Evolutionary conservation across 2,113 vertebrate genomes (phyloP).

Genomic region (Falco punctatus): DNA sequence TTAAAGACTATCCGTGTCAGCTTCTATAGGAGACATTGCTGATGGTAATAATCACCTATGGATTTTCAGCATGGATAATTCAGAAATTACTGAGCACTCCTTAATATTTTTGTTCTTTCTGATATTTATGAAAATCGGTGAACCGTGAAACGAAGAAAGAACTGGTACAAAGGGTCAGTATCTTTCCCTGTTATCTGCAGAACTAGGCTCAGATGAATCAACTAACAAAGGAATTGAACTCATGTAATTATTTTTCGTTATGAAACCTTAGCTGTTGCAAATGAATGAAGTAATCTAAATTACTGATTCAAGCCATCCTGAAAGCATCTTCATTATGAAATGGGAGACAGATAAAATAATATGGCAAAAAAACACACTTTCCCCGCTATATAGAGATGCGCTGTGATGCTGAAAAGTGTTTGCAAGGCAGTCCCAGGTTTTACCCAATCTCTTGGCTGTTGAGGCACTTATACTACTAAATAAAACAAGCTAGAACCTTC

Average conservation of each 20-base stretch:
- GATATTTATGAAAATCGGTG: conserved; percentile 22
- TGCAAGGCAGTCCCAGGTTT: not conserved
- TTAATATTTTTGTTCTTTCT: conserved; percentile 7
- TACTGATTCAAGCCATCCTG: not conserved
- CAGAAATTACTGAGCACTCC: not conserved
- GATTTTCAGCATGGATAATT: conserved; percentile 26
- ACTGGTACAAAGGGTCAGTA: not conserved
- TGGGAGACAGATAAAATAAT: not conserved
- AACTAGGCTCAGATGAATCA: not conserved
- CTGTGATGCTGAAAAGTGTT: not conserved
- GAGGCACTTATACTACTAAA: not conserved
- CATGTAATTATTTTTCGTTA: not conserved
- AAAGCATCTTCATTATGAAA: conserved; percentile 12
- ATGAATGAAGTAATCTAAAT: not conserved
- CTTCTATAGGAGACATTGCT: not conserved
- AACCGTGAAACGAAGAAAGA: conserved; percentile 16
- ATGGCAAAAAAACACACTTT: not conserved
- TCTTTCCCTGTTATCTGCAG: not conserved
- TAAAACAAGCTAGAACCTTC: not conserved
- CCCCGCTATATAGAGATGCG: not conserved
- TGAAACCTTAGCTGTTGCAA: not conserved
- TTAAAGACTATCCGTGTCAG: not conserved
- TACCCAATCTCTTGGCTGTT: not conserved
- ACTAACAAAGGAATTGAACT: not conserved
- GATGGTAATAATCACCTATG: not conserved